Evolutionary conservation across 2,888 invertebrate genomes (phyloP), one percentile per base, ranked within the genome.

Genomic region (Drosophila recens): DNA sequence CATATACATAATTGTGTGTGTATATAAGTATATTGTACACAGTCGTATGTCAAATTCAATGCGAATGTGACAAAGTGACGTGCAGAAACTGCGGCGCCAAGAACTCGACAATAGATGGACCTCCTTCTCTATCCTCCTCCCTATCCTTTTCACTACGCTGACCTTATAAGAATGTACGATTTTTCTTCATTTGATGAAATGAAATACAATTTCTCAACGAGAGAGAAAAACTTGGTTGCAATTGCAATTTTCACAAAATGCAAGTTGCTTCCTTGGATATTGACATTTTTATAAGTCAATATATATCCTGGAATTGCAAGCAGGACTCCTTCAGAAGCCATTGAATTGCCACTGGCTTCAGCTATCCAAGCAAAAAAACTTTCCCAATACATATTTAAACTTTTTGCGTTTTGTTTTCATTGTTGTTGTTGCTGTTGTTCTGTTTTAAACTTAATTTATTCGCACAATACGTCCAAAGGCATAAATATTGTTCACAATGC

Each of bases 171-270:
- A 84, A 89, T 89, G 80, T 87, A 72, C 89, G 79, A 89, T 86
- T 89, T 86, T 78, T 89, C 89, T 86, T 89, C 86, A 86, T 86
- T 86, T 86, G 86, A 89, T 82, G 86, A 85, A 86, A 89, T 85
- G 86, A 87, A 86, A 86, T 89, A 86, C 86, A 86, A 86, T 86
- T 89, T 86, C 80, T 89, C 86, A 86, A 78, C 75, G 52, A 62
- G 67, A 20, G 71, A 74, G 78, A 75, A 74, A 80, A 74, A 80
- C 72, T 87, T 87, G 68, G 67, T 67, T 85, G 85, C 83, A 82
- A 85, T 82, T 68, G 80, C 80, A 72, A 84, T 84, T 85, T 87
- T 72, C 71, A 72, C 67, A 77, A 76, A 66, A 56, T 45, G 57
- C 49, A 51, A 46, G 48, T 38, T 58, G 82, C 72, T 71, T 75